Base-by-base conservation (phyloP, 2,797 vertebrate genomes). In the Pterois miles region DNA sequence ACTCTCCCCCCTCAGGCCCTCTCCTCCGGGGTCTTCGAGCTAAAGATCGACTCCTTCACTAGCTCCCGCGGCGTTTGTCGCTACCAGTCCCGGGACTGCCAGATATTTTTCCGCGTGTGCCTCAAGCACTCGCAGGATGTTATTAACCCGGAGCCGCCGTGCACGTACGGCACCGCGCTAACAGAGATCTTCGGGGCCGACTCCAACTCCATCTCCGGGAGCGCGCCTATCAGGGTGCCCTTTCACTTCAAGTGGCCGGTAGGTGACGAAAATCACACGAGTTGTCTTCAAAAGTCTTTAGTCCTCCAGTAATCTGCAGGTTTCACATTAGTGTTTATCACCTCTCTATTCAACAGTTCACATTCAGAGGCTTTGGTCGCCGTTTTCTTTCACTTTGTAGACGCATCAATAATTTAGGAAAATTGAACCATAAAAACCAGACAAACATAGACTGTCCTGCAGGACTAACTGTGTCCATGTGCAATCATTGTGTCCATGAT, bases 241-340 rank as follows among this genome's bases (percentile, higher is more conserved):
- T 95, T 98, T 50, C 82, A 71, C 8, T 97, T 97, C 83, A 95
- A 96, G 85, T 98, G 97, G 97, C 97, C 97, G 93, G 97, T 97
- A 80, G 94, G 96, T 89, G 74, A 10, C 31, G 23, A 6, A 65
- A 56, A 14, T 38, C 76, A 6, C 65, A 48, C 40, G 2, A 1
- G 1, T 1, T 12, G n/a, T 34, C 25, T n/a, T 12, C 13, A 64
- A 1, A 63, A 29, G 12, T 3, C 33, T 8, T n/a, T n/a, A n/a
- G n/a, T n/a, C n/a, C 25, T 16, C 6, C 63, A 3, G 10, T 23
- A 0, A 16, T 7, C 43, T 16, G 25, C 4, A 25, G 10, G 38
- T 4, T 22, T 40, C 60, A 48, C 50, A 36, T 36, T 36, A n/a
- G n/a, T n/a, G n/a, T n/a, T n/a, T n/a, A 36, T 36, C 11, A 36